Evolutionary conservation across 2,888 invertebrate species (phyloP).

Genomic region (Cheilosia pagana): DNA sequence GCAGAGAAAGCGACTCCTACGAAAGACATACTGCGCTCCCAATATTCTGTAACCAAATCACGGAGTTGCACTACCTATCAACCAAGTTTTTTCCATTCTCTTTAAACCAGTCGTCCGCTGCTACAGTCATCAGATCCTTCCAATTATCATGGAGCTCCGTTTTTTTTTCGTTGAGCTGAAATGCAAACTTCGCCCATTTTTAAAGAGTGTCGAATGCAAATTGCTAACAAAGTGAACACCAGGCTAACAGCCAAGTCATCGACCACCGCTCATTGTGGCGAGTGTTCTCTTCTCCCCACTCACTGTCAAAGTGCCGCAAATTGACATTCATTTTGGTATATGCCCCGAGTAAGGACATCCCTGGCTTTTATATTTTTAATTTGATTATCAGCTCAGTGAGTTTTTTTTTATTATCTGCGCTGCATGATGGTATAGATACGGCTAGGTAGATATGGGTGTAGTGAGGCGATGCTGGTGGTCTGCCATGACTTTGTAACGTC

Average conservation of each 20-base stretch:
- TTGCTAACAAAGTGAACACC: conserved; percentile 42
- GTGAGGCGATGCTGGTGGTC: not conserved
- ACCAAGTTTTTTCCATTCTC: not conserved
- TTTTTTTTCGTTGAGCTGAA: conserved; percentile 42
- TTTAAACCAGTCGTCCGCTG: conserved; percentile 4
- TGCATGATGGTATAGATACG: not conserved
- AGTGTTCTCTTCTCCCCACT: not conserved
- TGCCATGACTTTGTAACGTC: conserved; percentile 30
- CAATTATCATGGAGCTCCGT: conserved; percentile 56
- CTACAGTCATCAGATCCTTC: conserved; percentile 47
- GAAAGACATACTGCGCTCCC: too few relatives aligned
- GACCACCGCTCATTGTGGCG: not conserved
- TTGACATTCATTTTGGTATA: conserved; percentile 12
- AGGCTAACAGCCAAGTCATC: conserved; percentile 20
- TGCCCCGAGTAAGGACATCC: conserved; percentile 12
- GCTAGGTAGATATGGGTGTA: not conserved
- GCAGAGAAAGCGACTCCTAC: too few relatives aligned
- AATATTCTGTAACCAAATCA: too few relatives aligned
- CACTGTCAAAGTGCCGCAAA: not conserved
- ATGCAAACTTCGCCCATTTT: conserved; percentile 60
- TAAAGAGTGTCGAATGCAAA: conserved; percentile 56
- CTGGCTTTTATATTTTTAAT: conserved; percentile 7
- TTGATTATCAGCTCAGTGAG: conserved; percentile 4
- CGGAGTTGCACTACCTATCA: too few relatives aligned
- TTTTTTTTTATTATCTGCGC: not conserved